phyloP scores from a whole-genome alignment of 1,140 invertebrate species.

The Magallana angulata region DNA sequence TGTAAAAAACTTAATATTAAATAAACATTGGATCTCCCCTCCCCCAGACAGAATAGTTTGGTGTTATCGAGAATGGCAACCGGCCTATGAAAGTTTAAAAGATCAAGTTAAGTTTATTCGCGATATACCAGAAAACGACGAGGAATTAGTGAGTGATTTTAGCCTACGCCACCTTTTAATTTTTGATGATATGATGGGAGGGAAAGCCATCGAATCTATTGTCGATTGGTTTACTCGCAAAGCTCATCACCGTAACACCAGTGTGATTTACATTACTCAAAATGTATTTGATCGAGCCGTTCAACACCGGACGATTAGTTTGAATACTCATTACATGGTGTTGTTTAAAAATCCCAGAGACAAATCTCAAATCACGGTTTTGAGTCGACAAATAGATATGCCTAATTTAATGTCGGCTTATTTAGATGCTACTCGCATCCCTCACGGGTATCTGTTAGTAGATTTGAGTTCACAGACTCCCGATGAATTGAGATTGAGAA shows the following conservation, averaged over 20 bases:
- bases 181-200: neutral
- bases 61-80: too few relatives aligned
- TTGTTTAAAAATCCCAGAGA: neutral
- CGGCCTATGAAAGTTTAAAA: too few relatives aligned
- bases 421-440: neutral
- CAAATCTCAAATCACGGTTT: neutral
- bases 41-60: too few relatives aligned
- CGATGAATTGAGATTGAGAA: neutral
- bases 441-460: neutral
- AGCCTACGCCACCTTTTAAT: too few relatives aligned
- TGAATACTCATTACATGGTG: neutral
- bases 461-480: neutral
- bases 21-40: too few relatives aligned
- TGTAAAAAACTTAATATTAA: too few relatives aligned
- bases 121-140: too few relatives aligned
- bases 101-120: too few relatives aligned
- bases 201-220: neutral
- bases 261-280: neutral
- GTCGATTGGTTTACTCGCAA: constrained; percentile 4
- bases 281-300: neutral
- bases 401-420: neutral
- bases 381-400: too few relatives aligned
- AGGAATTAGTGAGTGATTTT: too few relatives aligned
- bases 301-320: neutral
- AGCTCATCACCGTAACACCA: neutral